Percentiles rank a stretch among this genome's conserved stretches.
These are phyloP conservation scores for Bhutanitis thaidina DNA, from an alignment of 2,888 invertebrate genomes.

Conservation along the genomic window DNA sequence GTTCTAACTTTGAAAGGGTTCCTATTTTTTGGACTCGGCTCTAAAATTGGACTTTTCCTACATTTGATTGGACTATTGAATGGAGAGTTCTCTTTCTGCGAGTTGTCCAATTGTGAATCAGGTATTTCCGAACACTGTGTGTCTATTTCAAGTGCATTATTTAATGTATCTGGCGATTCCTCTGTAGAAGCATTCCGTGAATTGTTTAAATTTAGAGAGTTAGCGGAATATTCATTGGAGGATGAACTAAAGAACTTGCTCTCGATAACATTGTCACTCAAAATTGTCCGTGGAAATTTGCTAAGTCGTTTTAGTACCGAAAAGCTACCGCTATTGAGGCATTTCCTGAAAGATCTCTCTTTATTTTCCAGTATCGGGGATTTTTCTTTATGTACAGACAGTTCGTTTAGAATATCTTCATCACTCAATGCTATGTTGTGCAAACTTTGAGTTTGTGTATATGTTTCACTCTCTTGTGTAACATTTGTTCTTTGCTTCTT, in stretches of 20 bases:
- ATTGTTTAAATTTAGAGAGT: not conserved
- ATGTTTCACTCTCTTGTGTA: slow-evolving; percentile 25
- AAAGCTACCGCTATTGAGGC: slow-evolving; percentile 45
- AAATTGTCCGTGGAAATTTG: slow-evolving; percentile 69
- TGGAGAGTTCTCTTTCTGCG: slow-evolving; percentile 59
- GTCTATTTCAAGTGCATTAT: slow-evolving; percentile 29
- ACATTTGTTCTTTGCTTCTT: slow-evolving; percentile 48
- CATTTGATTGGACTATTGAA: slow-evolving; percentile 39
- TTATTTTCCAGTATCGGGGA: slow-evolving; percentile 73
- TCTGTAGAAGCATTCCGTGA: slow-evolving; percentile 30
- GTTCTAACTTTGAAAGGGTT: slow-evolving; percentile 39
- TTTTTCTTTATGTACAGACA: slow-evolving; percentile 34
- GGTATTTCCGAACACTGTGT: slow-evolving; percentile 32
- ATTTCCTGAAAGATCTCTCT: slow-evolving; percentile 57
- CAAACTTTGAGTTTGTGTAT: slow-evolving; percentile 30
- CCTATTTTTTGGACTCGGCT: slow-evolving; percentile 38
- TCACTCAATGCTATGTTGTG: slow-evolving; percentile 38
- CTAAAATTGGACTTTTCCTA: slow-evolving; percentile 49
- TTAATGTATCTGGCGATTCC: slow-evolving; percentile 37
- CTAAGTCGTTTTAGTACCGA: slow-evolving; percentile 67
- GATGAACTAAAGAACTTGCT: slow-evolving; percentile 78
- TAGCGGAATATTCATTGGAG: slow-evolving; percentile 28
- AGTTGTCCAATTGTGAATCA: slow-evolving; percentile 35
- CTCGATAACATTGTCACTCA: slow-evolving; percentile 70
- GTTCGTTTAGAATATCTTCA: slow-evolving; percentile 31